A percentile compares a stretch with the other conserved stretches of the same genome.
Conservation (phyloP, 2,113 vertebrate genomes). For the Colaptes auratus region DNA sequence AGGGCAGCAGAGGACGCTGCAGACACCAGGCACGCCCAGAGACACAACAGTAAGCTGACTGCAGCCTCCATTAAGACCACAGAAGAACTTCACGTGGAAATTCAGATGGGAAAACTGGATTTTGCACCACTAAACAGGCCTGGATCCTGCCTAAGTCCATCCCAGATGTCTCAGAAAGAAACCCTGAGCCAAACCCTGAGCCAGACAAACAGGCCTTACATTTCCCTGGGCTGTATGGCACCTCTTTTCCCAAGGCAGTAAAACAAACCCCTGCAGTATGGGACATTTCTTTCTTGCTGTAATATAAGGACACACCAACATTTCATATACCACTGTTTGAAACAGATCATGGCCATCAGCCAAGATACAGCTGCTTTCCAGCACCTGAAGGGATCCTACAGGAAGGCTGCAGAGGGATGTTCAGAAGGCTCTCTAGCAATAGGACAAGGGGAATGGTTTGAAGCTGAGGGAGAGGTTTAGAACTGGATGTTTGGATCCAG, state of each 20-base stretch:
- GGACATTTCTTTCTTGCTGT: background rate
- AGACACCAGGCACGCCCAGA: background rate
- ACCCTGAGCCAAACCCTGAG: too few species aligned
- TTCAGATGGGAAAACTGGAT: background rate
- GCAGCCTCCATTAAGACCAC: background rate
- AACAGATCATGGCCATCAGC: background rate
- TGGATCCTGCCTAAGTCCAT: background rate
- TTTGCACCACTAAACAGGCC: background rate
- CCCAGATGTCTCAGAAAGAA: background rate
- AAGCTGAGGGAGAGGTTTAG: too few species aligned
- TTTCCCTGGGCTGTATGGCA: background rate
- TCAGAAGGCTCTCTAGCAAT: too few species aligned
- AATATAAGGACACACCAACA: background rate
- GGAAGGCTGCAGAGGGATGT: too few species aligned
- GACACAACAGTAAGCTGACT: background rate
- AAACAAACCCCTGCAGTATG: background rate
- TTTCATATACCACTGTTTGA: background rate
- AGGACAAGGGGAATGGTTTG: too few species aligned
- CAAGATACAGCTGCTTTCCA: background rate
- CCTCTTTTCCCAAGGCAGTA: background rate
- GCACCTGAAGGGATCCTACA: too few species aligned
- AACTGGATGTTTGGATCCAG: too few species aligned
- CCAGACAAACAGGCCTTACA: background rate
- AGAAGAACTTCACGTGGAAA: background rate
- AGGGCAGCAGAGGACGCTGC: background rate